phyloP scores from a whole-genome alignment of 2,113 vertebrate species.

The Equus przewalskii region DNA sequence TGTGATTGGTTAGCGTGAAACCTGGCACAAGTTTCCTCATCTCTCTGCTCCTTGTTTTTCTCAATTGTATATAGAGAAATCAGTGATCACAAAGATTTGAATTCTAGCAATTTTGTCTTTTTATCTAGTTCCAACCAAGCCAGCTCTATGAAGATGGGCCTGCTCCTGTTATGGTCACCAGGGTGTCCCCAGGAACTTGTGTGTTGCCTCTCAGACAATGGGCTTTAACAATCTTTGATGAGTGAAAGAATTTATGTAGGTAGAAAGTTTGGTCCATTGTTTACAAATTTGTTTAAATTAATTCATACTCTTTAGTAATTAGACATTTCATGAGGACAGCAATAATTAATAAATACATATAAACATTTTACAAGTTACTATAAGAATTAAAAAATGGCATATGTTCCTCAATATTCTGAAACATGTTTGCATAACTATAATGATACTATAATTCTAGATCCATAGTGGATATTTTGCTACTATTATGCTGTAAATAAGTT shows the following conservation, averaged over 20 bases:
- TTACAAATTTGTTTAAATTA: neutral
- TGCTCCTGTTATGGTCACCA: neutral
- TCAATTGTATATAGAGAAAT: neutral
- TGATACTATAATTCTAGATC: neutral
- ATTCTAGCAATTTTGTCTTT: neutral
- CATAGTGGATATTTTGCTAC: neutral
- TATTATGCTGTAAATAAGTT: constrained; percentile 47
- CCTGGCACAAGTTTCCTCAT: neutral
- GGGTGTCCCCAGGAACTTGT: neutral
- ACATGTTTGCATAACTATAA: neutral
- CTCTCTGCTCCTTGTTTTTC: neutral
- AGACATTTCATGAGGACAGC: neutral
- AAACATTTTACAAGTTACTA: neutral
- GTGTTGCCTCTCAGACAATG: neutral
- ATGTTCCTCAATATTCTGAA: neutral
- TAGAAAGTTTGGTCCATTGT: neutral
- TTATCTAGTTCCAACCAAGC: neutral
- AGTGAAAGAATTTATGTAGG: neutral
- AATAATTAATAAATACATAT: neutral
- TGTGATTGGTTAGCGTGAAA: neutral
- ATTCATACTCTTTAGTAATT: neutral
- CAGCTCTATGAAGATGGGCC: neutral
- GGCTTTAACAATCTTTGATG: neutral
- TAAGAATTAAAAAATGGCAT: neutral
- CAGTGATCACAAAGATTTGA: neutral